Evolutionary conservation across 2,888 invertebrate genomes (phyloP), one percentile per base, ranked within the genome.

Genomic region (Prosapia bicincta): DNA sequence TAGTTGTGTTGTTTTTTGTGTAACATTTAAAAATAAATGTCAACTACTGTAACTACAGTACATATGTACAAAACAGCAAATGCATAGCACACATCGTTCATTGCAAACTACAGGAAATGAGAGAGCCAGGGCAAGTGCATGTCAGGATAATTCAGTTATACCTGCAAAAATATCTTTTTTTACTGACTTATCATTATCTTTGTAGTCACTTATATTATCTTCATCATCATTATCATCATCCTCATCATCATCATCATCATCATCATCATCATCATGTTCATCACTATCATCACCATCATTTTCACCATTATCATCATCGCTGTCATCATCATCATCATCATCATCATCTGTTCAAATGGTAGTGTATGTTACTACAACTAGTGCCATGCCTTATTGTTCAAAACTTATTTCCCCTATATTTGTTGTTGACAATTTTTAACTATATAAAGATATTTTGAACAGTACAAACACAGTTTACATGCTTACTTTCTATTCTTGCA

Each of bases 161-260:
- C 54, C 54, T 54, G 54, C 54, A 20, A 54, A 54, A 2, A 54
- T 54, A 54, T 54, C 54, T 54, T 54, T 54, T 20, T 54, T 54
- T 54, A 54, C 7, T 54, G 54, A 54, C n/a, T 88, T 85, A 0
- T 87, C 82, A 13, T 83, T 82, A 10, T 83, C 82, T 25, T 88
- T 88, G 85, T 88, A 87, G 84, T 88, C 88, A 85, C 88, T 88
- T 24, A 86, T 84, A 0, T 86, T 84, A 23, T 86, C 84, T 23
- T 86, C 84, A 20, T 86, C 84, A 26, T 86, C 84, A 0, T 86
- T 85, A 43, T 83, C 85, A 76, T 87, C 85, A 65, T 79, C 84
- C 23, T 85, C 82, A 26, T 84, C 82, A 13, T 83, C 82, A 10
- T 83, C 82, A 26, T 88, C 88, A 85, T 88, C 87, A 84, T 88